Evolutionary conservation across 1,140 invertebrate genomes (phyloP).

Genomic region (Stegodyphus mimosarum): DNA sequence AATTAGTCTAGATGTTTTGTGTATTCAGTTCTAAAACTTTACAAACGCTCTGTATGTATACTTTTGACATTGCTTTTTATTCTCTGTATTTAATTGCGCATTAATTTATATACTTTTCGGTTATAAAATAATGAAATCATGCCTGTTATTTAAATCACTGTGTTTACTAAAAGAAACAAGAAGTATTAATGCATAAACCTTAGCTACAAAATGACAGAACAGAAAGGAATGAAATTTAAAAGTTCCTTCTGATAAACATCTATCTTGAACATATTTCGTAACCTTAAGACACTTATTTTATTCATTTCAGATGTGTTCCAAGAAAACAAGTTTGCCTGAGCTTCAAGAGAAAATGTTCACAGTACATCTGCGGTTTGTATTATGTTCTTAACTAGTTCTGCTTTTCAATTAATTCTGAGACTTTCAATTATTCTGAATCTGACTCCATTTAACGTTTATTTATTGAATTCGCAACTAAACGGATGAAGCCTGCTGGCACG

Average conservation of each 20-base stretch:
- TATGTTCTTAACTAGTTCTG: background rate
- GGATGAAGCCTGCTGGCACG: no score
- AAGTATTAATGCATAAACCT: background rate
- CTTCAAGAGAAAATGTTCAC: slow-evolving; percentile 75
- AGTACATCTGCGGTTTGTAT: slow-evolving; percentile 82
- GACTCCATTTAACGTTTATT: no score
- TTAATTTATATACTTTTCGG: no score
- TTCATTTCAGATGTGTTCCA: slow-evolving; percentile 74
- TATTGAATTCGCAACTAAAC: no score
- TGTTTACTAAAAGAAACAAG: background rate
- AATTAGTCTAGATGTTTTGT: no score
- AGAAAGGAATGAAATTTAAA: background rate
- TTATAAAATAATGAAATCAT: background rate
- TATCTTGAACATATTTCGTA: background rate
- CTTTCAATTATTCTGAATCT: no score
- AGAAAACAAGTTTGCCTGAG: slow-evolving; percentile 81
- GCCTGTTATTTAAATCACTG: background rate
- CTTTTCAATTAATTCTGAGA: background rate
- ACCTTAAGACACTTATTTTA: background rate
- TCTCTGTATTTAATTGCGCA: no score
- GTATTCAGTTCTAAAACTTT: no score
- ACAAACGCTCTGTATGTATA: no score
- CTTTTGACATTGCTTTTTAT: no score
- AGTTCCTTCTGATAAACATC: background rate
- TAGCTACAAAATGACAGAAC: background rate